Percentiles rank a stretch among this genome's conserved stretches.
phyloP scores from a whole-genome alignment of 2,888 invertebrate genomes.

The Amphipyra tragopoginis region DNA sequence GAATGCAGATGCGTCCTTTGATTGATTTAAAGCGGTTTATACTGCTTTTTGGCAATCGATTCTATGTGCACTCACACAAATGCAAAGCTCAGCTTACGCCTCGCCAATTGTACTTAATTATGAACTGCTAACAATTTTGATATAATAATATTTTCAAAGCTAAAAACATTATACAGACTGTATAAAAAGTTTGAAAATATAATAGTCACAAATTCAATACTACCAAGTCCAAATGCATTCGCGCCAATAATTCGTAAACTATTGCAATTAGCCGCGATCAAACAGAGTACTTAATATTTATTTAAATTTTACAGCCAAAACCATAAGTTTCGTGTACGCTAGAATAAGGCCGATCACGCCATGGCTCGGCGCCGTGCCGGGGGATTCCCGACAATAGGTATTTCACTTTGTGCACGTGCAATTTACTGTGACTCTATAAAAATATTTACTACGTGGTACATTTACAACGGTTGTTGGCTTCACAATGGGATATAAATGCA shows the following conservation, averaged over 20 bases:
- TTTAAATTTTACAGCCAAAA: conserved; percentile 76
- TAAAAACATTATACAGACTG: too few species aligned
- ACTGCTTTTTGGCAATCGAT: too few species aligned
- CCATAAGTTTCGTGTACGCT: conserved; percentile 75
- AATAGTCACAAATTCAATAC: not conserved
- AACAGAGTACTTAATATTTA: conserved; percentile 69
- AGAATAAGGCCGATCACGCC: conserved; percentile 77
- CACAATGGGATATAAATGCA: conserved; percentile 55
- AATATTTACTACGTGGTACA: conserved; percentile 50
- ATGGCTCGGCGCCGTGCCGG: conserved; percentile 63
- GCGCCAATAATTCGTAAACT: conserved; percentile 57
- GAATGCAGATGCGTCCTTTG: too few species aligned
- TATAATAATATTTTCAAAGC: too few species aligned
- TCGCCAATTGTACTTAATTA: too few species aligned
- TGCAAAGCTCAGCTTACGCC: too few species aligned
- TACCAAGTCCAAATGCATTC: conserved; percentile 37
- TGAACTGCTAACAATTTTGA: too few species aligned
- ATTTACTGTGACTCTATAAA: conserved; percentile 68
- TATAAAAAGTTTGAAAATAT: too few species aligned
- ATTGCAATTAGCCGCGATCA: conserved; percentile 68
- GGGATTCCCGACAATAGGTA: conserved; percentile 71
- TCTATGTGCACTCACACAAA: too few species aligned
- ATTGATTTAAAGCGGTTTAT: too few species aligned
- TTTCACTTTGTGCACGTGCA: conserved; percentile 72
- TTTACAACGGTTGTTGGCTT: conserved; percentile 48